A percentile compares a stretch with the other conserved stretches of the same genome.
These are phyloP conservation scores for Oscheius sp. DNA, from an alignment of 2,888 invertebrate genomes.

Conservation along the genomic window DNA sequence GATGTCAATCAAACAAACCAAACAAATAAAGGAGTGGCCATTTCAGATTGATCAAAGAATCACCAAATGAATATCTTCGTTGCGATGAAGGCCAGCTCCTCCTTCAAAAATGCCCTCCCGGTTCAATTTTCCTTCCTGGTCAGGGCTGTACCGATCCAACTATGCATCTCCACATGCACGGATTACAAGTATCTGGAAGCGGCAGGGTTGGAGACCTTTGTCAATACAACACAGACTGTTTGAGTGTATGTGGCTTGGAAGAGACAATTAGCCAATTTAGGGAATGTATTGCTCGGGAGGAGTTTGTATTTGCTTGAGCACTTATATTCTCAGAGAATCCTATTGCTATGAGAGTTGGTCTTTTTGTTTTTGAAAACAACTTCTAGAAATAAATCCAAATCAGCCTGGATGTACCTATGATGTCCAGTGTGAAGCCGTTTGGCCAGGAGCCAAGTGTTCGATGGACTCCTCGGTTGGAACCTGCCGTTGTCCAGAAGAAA, in stretches of 20 bases:
- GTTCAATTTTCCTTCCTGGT: constrained; percentile 41
- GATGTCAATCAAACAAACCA: not conserved
- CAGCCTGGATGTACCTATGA: constrained; percentile 60
- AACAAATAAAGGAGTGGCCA: not conserved
- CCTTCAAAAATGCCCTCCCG: constrained; percentile 44
- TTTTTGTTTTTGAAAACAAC: not conserved
- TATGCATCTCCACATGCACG: constrained; percentile 52
- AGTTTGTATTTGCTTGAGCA: constrained; percentile 52
- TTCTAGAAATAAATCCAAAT: constrained; percentile 61
- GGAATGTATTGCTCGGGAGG: constrained; percentile 61
- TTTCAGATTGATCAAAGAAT: constrained; percentile 43
- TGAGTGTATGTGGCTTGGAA: constrained; percentile 37
- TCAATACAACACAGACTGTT: constrained; percentile 58
- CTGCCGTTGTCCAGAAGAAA: constrained; percentile 58
- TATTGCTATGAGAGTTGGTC: constrained; percentile 59
- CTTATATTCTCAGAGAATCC: constrained; percentile 53
- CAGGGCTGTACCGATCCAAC: constrained; percentile 57
- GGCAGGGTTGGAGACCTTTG: constrained; percentile 49
- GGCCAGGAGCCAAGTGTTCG: constrained; percentile 58
- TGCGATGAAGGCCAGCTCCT: constrained; percentile 38
- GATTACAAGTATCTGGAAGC: constrained; percentile 45
- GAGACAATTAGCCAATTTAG: constrained; percentile 31
- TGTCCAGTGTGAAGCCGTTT: constrained; percentile 58
- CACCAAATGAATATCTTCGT: constrained; percentile 39
- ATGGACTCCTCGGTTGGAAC: constrained; percentile 58